Percentiles rank a stretch among this genome's conserved stretches.
Evolutionary conservation across 2,888 invertebrate genomes (phyloP).

Genomic region (Agapostemon virescens): DNA sequence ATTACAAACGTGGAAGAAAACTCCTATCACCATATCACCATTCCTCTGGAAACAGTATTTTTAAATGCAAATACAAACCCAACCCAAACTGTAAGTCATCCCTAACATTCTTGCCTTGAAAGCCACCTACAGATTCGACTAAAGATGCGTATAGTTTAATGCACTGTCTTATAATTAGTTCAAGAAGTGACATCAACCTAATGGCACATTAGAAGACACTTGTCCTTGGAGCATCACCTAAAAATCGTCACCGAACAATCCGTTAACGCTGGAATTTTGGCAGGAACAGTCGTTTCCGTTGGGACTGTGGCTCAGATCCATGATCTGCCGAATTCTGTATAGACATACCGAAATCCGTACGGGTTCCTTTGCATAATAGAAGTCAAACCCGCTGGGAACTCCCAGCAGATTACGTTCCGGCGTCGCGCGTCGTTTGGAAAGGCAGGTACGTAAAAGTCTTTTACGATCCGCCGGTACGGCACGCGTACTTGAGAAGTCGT

Average conservation of each 20-base stretch:
- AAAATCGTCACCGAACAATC: neutral
- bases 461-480: conserved; percentile 66
- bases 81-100: no score
- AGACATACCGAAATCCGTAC: conserved; percentile 18
- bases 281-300: neutral
- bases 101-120: no score
- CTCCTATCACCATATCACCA: no score
- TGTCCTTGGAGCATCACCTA: neutral
- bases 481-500: conserved; percentile 54
- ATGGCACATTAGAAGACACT: neutral
- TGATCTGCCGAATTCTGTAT: conserved; percentile 32
- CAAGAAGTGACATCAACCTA: no score
- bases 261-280: neutral
- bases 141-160: no score
- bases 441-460: conserved; percentile 67
- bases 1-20: no score
- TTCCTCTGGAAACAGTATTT: no score
- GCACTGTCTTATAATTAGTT: no score
- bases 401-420: conserved; percentile 64
- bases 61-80: no score
- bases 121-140: no score
- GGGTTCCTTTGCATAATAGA: conserved; percentile 51
- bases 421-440: conserved; percentile 59
- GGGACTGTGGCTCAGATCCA: neutral
- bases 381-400: conserved; percentile 50